Evolutionary conservation across 2,113 vertebrate genomes (phyloP).

Genomic region (Vulpes lagopus): DNA sequence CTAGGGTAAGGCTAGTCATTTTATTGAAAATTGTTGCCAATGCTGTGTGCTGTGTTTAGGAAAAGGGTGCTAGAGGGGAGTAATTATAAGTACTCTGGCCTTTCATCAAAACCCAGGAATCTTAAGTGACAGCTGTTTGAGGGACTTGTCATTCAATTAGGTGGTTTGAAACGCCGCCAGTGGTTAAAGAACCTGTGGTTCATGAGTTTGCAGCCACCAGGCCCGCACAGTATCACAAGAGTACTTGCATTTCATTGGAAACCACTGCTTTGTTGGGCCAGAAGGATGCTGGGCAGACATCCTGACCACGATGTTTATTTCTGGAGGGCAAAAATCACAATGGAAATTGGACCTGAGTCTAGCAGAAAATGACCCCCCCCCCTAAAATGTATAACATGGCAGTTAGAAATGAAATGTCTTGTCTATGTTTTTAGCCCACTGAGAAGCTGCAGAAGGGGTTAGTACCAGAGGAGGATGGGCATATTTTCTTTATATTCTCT

Average conservation of each 20-base stretch:
- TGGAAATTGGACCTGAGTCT: conserved; percentile 72
- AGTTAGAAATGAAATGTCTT: conserved; percentile 44
- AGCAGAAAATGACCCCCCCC: conserved; percentile 63
- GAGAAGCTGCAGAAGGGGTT: not conserved
- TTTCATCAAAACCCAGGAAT: conserved; percentile 79
- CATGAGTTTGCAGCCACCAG: conserved; percentile 54
- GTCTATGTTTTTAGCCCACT: not conserved
- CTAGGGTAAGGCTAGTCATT: conserved; percentile 38
- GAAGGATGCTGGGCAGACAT: conserved; percentile 75
- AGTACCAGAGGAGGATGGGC: not conserved
- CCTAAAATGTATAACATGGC: conserved; percentile 5
- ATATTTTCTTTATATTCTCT: not conserved
- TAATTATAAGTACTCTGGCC: conserved; percentile 73
- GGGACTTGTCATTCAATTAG: conserved; percentile 79
- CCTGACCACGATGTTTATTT: conserved; percentile 77
- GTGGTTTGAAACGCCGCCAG: conserved; percentile 68
- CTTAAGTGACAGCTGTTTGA: conserved; percentile 80
- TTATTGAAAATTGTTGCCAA: conserved; percentile 67
- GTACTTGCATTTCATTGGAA: conserved; percentile 57
- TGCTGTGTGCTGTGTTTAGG: conserved; percentile 67
- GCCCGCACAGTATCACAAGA: not conserved
- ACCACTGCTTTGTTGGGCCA: conserved; percentile 58
- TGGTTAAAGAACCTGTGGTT: conserved; percentile 75
- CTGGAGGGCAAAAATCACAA: conserved; percentile 70
- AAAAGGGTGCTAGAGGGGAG: conserved; percentile 71